phyloP scores from a whole-genome alignment of 1,140 invertebrate genomes.

The Glomeris maerens region DNA sequence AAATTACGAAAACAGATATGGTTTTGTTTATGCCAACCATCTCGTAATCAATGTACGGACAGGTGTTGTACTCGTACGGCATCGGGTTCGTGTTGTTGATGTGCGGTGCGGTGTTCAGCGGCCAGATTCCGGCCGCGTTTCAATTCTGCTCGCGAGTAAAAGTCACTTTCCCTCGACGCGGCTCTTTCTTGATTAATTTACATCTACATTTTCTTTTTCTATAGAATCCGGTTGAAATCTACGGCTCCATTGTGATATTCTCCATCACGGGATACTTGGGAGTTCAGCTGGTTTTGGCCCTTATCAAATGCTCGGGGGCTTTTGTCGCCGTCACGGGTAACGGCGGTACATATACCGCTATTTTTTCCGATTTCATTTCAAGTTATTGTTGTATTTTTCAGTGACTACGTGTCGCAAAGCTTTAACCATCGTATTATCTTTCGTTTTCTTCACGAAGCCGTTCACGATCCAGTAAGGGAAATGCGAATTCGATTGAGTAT shows the following conservation, averaged over 20 bases:
- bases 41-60: too few relatives aligned
- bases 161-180: constrained; percentile 5
- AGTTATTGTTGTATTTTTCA: constrained; percentile 21
- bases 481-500: constrained; percentile 12
- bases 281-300: constrained; percentile 73
- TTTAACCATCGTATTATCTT: constrained; percentile 80
- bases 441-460: constrained; percentile 84
- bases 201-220: constrained; percentile 19
- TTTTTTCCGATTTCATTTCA: background rate
- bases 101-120: constrained; percentile 52
- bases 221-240: constrained; percentile 54
- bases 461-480: constrained; percentile 74
- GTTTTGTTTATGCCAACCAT: too few relatives aligned
- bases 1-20: too few relatives aligned
- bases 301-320: constrained; percentile 74
- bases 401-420: constrained; percentile 59
- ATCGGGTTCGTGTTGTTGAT: constrained; percentile 76
- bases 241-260: constrained; percentile 72
- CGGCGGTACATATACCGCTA: constrained; percentile 35
- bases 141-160: constrained; percentile 61
- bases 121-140: constrained; percentile 58
- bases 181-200: background rate
- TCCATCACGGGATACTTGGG: constrained; percentile 81
- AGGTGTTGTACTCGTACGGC: constrained; percentile 76
- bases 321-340: constrained; percentile 82